Conservation (phyloP, 64 coral and sea anemone genomes). For the Montipora foliosa region DNA sequence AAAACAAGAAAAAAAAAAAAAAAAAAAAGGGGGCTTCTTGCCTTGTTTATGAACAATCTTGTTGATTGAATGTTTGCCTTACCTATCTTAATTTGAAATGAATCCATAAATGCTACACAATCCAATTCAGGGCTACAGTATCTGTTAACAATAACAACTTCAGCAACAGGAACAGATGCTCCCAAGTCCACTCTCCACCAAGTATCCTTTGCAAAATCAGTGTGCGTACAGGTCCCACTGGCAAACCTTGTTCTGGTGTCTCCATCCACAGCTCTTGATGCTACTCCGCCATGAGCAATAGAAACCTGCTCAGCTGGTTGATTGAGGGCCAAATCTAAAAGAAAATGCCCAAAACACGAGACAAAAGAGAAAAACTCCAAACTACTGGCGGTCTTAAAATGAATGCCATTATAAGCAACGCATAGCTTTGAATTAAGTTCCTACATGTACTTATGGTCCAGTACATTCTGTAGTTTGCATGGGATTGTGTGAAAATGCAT, state of each 20-base stretch:
- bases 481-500: no score
- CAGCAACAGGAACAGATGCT: not conserved
- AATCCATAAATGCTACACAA: not conserved
- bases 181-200: not conserved
- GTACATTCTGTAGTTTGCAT: no score
- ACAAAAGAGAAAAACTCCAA: no score
- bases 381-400: no score
- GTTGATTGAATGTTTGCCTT: not conserved
- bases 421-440: no score
- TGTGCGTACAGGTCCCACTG: not conserved
- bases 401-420: no score
- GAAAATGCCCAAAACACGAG: not conserved
- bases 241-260: not conserved
- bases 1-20: no score
- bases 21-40: no score
- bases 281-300: not conserved
- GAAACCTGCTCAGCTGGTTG: not conserved
- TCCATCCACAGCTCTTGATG: not conserved
- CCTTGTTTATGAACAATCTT: no score
- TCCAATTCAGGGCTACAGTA: not conserved
- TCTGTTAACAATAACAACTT: constrained; percentile 3
- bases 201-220: not conserved
- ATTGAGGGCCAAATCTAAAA: not conserved
- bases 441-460: no score
- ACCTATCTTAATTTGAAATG: not conserved